Evolutionary conservation across 2,888 invertebrate genomes (phyloP).

Genomic region (Tenthredo notha): DNA sequence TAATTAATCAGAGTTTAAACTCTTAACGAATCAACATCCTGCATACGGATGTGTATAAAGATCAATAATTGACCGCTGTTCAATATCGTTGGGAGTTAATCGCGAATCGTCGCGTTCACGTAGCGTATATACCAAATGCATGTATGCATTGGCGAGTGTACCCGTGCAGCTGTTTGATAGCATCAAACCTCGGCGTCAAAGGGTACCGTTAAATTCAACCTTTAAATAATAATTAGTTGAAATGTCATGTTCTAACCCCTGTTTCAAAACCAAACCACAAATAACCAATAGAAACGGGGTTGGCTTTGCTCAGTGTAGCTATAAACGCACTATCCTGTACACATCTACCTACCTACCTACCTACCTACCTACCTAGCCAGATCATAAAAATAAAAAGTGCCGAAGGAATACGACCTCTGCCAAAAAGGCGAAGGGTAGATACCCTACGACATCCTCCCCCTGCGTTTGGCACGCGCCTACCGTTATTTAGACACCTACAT

Average conservation of each 20-base stretch:
- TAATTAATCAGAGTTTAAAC: neutral
- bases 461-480: constrained; percentile 34
- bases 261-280: neutral
- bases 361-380: neutral
- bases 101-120: neutral
- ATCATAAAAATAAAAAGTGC: neutral
- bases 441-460: neutral
- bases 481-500: constrained; percentile 52
- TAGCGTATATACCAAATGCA: constrained; percentile 18
- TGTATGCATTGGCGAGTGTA: neutral
- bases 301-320: neutral
- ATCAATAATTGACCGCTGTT: neutral
- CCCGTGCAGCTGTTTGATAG: neutral
- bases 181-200: constrained; percentile 25
- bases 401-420: neutral
- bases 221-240: constrained; percentile 38
- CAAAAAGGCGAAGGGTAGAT: neutral
- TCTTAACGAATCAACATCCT: neutral
- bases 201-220: constrained; percentile 23
- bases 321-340: neutral
- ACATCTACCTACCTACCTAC: neutral
- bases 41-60: neutral
- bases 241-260: neutral
- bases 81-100: neutral
- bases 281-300: neutral